Base-by-base conservation (phyloP, 2,113 vertebrate species). In the Butorides virescens region DNA sequence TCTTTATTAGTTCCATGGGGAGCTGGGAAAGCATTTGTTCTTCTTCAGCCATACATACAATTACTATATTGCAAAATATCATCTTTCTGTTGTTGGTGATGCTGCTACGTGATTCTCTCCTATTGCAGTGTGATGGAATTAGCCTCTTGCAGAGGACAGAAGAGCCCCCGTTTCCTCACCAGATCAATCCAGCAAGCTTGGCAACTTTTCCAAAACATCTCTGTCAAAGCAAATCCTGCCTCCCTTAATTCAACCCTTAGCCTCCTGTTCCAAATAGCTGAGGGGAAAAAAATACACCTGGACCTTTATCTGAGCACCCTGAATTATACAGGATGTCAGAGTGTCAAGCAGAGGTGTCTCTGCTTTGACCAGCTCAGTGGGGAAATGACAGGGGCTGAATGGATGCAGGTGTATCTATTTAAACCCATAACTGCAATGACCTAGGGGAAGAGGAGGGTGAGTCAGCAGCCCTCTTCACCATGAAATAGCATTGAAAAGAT, bases 1-100 rank as follows among this genome's bases (percentile, higher is more conserved):
- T 97, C 74, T 97, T 98, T 95, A 98, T 97, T 97, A 96, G 97
- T 97, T 97, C 97, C 93, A 73, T 37, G 15, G 97, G 97, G 98
- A 98, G 81, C 88, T 68, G 89, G 59, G 73, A 95, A 94, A 97
- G 92, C 86, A 96, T 97, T 97, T 97, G 94, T 95, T 98, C 95
- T 96, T 96, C 96, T 97, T 97, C 90, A 97, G 94, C 88, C 78
- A 82, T 87, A 96, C 93, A 96, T 97, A 92, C 95, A 95, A 96
- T 97, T 93, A 97, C 94, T 96, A 83, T 94, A 96, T 88, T 96
- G 90, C 96, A 97, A 97, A 98, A 98, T 71, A 88, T 79, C 88
- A 70, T 93, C 77, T 94, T 96, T 84, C 91, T 92, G 47, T 82
- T 89, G 63, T 7, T 92, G 72, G 9, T 83, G 50, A 52, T 92